These are phyloP conservation scores for Drosophila atripex DNA, from an alignment of 2,888 invertebrate species.

Conservation along the genomic window DNA sequence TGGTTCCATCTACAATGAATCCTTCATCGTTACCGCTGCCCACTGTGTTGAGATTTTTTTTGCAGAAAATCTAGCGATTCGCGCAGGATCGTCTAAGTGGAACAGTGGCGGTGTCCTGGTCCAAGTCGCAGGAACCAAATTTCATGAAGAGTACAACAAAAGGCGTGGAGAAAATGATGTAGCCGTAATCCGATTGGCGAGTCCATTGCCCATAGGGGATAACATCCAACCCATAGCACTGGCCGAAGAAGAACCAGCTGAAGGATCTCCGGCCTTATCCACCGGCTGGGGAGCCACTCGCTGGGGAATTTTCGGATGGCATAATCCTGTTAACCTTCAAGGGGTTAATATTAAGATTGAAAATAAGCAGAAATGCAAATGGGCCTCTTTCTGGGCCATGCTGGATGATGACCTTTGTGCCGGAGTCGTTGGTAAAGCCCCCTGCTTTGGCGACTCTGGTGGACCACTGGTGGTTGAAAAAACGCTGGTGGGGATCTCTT, in stretches of 20 bases:
- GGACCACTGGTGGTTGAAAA: neutral
- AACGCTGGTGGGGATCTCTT: constrained; percentile 18
- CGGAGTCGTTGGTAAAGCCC: neutral
- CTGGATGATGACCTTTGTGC: neutral
- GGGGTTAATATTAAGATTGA: neutral
- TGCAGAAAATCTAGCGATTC: neutral
- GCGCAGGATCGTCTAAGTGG: neutral
- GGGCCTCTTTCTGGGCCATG: neutral
- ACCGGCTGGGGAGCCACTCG: neutral
- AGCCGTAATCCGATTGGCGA: neutral
- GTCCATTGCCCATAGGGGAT: neutral
- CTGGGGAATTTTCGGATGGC: neutral
- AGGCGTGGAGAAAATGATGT: neutral
- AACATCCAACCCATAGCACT: neutral
- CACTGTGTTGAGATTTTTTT: neutral
- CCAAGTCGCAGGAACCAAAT: neutral
- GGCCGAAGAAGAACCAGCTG: neutral
- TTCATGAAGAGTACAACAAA: neutral
- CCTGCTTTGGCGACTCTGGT: neutral
- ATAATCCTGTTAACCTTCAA: neutral
- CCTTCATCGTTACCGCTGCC: constrained; percentile 7
- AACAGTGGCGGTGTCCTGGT: neutral
- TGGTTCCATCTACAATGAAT: constrained; percentile 7
- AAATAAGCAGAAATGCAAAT: neutral
- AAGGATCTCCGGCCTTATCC: neutral